phyloP scores from a whole-genome alignment of 2,888 invertebrate genomes.

The Willowsia nigromaculata region DNA sequence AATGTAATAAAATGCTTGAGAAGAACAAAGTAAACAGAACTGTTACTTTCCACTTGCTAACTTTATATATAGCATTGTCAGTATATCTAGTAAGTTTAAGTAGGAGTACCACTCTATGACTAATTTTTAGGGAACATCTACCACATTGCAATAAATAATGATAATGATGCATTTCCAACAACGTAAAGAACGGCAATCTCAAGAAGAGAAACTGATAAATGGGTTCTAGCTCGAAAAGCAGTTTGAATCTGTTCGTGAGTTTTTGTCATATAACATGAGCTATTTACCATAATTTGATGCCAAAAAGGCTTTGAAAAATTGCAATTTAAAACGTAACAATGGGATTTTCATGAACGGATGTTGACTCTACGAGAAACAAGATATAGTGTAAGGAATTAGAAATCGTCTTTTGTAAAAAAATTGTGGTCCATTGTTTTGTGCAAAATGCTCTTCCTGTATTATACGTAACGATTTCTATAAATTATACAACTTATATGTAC shows the following conservation, averaged over 20 bases:
- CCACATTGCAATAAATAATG: neutral
- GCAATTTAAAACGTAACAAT: neutral
- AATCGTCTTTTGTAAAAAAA: no score
- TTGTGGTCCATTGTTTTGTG: neutral
- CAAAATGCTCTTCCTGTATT: no score
- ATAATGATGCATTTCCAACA: neutral
- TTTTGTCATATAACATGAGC: neutral
- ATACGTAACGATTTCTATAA: no score
- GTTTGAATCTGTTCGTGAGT: no score
- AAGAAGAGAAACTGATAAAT: neutral
- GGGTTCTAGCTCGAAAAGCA: neutral
- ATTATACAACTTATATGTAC: no score
- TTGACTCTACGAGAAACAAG: neutral
- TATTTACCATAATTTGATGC: neutral
- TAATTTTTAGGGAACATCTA: neutral
- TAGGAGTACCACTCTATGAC: neutral
- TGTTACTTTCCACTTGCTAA: no score
- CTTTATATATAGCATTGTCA: neutral
- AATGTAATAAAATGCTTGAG: neutral
- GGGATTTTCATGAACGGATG: neutral
- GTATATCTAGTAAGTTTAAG: no score
- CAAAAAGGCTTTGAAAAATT: neutral
- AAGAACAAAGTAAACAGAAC: no score
- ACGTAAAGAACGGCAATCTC: neutral
- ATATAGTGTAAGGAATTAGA: no score